Evolutionary conservation across 2,797 vertebrate genomes (phyloP).

Genomic region (Mus spretus): DNA sequence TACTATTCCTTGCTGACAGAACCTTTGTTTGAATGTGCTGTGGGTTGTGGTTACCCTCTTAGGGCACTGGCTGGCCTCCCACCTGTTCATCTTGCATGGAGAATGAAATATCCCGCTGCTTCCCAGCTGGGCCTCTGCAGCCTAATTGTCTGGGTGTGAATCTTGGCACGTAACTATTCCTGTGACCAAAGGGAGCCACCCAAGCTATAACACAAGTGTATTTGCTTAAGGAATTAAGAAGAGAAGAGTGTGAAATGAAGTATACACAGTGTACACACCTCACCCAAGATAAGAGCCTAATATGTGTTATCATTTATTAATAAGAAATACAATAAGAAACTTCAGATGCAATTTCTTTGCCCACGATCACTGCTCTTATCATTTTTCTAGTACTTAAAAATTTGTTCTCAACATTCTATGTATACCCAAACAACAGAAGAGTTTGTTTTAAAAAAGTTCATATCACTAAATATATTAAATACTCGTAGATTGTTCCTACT

Average conservation of each 20-base stretch:
- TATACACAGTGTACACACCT: background rate
- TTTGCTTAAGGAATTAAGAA: background rate
- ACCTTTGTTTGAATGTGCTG: background rate
- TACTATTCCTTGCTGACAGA: background rate
- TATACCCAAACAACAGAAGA: background rate
- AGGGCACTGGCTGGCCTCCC: too few species aligned
- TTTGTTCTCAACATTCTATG: conserved; percentile 24
- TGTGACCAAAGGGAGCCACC: background rate
- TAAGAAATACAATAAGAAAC: background rate
- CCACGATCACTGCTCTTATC: background rate
- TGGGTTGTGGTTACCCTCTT: background rate
- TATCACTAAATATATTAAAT: conserved; percentile 81
- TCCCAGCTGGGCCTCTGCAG: background rate
- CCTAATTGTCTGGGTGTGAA: background rate
- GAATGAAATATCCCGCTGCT: background rate
- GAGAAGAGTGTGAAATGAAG: background rate
- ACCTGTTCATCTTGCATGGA: background rate
- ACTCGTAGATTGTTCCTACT: conserved; percentile 81
- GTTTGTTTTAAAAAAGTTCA: background rate
- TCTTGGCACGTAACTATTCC: background rate
- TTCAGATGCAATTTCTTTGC: conserved; percentile 5
- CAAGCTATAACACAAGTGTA: background rate
- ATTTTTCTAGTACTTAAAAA: background rate
- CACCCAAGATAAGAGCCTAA: background rate
- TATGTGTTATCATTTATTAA: background rate